Evolutionary conservation across 2,113 vertebrate genomes (phyloP).

Genomic region (Brachionichthys hirsutus): DNA sequence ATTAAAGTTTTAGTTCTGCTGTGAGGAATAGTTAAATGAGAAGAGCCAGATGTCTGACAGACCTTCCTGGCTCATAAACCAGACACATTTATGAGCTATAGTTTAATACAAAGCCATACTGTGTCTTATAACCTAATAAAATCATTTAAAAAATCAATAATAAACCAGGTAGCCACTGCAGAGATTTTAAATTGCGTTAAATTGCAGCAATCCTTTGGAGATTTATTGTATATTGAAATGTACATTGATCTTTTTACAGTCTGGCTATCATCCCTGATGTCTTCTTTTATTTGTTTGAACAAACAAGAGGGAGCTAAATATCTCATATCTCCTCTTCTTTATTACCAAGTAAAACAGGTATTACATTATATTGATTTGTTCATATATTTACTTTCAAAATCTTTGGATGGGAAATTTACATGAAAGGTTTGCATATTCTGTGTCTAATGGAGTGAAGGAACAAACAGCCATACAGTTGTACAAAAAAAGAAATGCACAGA

Average conservation of each 20-base stretch:
- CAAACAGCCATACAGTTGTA: slow-evolving; percentile 56
- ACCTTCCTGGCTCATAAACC: no score
- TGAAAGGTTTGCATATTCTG: slow-evolving; percentile 91
- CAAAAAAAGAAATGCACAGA: slow-evolving; percentile 75
- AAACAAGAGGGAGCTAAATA: slow-evolving; percentile 26
- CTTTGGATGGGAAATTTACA: slow-evolving; percentile 81
- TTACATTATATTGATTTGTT: slow-evolving; percentile 78
- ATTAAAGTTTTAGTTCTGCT: no score
- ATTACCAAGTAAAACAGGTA: slow-evolving; percentile 84
- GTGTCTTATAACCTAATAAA: no score
- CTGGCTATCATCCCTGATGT: background rate
- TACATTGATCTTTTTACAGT: background rate
- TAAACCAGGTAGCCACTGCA: no score
- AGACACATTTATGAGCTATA: no score
- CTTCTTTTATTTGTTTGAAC: slow-evolving; percentile 12
- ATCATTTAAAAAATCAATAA: no score
- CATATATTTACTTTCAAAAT: slow-evolving; percentile 82
- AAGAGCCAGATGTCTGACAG: no score
- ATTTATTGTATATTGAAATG: no score
- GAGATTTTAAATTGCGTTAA: no score
- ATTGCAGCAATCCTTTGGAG: no score
- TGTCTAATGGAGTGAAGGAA: slow-evolving; percentile 78
- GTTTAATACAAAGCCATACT: no score
- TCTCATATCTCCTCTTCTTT: slow-evolving; percentile 75
- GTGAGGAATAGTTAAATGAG: no score